These are phyloP conservation scores for Orchesella cincta DNA, from an alignment of 1,140 invertebrate genomes.

Conservation along the genomic window DNA sequence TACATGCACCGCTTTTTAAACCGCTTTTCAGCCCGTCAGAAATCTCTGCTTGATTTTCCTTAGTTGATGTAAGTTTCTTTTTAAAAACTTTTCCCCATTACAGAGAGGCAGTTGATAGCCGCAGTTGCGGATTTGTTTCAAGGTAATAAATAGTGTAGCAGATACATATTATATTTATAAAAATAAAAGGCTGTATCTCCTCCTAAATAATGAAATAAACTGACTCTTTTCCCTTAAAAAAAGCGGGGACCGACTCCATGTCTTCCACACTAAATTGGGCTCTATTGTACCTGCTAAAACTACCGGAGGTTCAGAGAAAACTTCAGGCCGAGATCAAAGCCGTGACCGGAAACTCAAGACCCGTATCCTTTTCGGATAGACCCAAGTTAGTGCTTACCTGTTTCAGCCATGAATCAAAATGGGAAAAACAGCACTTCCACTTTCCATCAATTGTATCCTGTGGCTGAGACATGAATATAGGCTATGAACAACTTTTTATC, in stretches of 20 bases:
- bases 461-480: neutral
- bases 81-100: neutral
- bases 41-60: no score
- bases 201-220: neutral
- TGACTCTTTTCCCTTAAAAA: conserved; percentile 63
- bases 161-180: neutral
- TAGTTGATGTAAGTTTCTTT: no score
- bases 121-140: neutral
- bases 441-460: neutral
- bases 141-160: neutral
- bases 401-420: no score
- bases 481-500: neutral
- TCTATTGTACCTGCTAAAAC: conserved; percentile 72
- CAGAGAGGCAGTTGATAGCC: neutral
- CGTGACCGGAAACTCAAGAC: conserved; percentile 63
- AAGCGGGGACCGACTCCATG: conserved; percentile 80
- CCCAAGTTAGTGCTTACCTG: neutral
- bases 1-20: no score
- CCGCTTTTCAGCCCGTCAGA: no score
- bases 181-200: neutral
- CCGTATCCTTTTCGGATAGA: conserved; percentile 4
- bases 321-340: conserved; percentile 77
- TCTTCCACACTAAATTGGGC: conserved; percentile 75
- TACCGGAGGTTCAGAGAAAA: conserved; percentile 74
- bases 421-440: neutral